phyloP scores from a whole-genome alignment of 2,797 vertebrate genomes.

The Rhabdophis nuchalis region DNA sequence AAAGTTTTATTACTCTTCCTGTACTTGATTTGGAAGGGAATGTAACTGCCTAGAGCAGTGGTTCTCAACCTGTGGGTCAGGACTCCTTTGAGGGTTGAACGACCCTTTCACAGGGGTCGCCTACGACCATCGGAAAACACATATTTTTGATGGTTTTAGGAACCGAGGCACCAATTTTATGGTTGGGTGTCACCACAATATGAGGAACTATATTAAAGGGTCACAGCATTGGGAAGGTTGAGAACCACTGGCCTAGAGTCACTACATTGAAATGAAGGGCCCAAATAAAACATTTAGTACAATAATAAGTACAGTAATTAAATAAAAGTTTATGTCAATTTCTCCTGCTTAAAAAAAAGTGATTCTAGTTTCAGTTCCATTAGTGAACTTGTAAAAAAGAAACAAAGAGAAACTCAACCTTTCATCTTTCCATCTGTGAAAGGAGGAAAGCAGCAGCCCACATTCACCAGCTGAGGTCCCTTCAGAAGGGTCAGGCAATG shows the following conservation, averaged over 20 bases:
- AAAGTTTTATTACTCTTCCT: background rate
- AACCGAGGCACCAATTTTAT: no score
- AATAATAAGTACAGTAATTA: background rate
- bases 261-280: background rate
- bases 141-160: no score
- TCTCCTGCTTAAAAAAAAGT: background rate
- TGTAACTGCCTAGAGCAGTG: background rate
- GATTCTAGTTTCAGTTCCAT: background rate
- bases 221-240: no score
- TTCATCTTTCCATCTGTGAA: background rate
- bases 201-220: no score
- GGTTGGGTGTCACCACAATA: no score
- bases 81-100: no score
- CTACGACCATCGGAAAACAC: no score
- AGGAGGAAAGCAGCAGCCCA: background rate
- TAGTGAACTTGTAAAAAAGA: background rate
- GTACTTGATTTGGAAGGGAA: background rate
- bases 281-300: background rate
- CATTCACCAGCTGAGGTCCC: background rate
- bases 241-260: background rate
- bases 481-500: background rate
- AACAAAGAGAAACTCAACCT: background rate
- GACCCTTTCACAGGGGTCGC: no score
- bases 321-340: background rate
- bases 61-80: no score